Percentiles rank a stretch among this genome's conserved stretches.
Conservation (phyloP, 2,113 vertebrate genomes). For the Siniperca knerii region DNA sequence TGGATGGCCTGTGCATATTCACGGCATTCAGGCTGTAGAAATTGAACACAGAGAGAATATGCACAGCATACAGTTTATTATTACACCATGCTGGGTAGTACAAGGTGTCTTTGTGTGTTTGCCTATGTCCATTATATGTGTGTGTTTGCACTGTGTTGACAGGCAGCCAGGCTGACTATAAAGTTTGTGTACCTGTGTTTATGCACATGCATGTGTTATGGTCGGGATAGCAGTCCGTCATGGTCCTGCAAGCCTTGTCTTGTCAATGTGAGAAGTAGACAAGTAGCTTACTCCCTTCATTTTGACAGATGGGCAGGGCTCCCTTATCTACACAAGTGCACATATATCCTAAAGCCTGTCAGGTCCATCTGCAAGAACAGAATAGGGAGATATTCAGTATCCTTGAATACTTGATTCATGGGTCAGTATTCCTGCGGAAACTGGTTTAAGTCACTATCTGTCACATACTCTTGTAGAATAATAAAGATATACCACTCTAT, state of each 20-base stretch:
- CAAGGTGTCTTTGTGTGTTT: background rate
- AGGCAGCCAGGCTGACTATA: slow-evolving; percentile 8
- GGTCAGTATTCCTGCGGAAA: slow-evolving; percentile 54
- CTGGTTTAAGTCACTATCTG: slow-evolving; percentile 40
- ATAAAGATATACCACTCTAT: slow-evolving; percentile 20
- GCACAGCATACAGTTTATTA: background rate
- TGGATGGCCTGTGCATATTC: background rate
- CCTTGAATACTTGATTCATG: slow-evolving; percentile 61
- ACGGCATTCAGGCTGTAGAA: background rate
- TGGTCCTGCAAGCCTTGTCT: slow-evolving; percentile 17
- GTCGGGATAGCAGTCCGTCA: slow-evolving; percentile 46
- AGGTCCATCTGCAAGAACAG: slow-evolving; percentile 43
- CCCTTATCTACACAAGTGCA: slow-evolving; percentile 25
- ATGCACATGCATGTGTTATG: slow-evolving; percentile 5
- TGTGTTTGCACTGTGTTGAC: background rate
- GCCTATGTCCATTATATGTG: background rate
- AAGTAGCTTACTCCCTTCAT: slow-evolving; percentile 56
- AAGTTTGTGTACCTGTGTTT: slow-evolving; percentile 8
- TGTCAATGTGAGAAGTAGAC: slow-evolving; percentile 36
- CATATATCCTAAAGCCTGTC: slow-evolving; percentile 57
- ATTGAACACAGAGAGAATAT: background rate
- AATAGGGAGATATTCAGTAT: slow-evolving; percentile 38
- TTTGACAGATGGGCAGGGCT: slow-evolving; percentile 64
- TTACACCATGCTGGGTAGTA: background rate
- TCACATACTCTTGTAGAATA: slow-evolving; percentile 31